A percentile compares a stretch with the other conserved stretches of the same genome.
phyloP scores from a whole-genome alignment of 2,797 vertebrate genomes.

The Pyrocephalus nanus region DNA sequence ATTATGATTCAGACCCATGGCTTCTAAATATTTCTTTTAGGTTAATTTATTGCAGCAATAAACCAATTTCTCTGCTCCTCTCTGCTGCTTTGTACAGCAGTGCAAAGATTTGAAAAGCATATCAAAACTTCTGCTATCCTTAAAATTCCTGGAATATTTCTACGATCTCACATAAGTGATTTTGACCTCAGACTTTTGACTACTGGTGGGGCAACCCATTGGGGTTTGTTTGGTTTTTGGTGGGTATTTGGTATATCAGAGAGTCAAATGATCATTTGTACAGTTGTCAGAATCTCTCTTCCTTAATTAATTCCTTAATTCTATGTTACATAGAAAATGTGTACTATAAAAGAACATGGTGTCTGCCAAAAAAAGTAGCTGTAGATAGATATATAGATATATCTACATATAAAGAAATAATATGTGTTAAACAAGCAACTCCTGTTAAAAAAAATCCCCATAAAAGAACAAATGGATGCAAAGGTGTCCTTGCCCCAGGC shows the following conservation, averaged over 20 bases:
- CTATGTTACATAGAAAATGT: neutral
- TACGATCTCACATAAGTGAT: neutral
- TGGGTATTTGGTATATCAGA: neutral
- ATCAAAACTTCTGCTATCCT: neutral
- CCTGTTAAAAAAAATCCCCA: neutral
- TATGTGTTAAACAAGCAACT: neutral
- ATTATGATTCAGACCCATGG: constrained; percentile 40
- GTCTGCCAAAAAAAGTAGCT: neutral
- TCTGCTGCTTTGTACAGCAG: neutral
- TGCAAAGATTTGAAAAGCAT: neutral
- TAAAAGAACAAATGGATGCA: neutral
- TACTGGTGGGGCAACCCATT: neutral
- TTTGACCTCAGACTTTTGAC: neutral
- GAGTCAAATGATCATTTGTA: neutral
- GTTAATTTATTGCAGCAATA: constrained; percentile 39
- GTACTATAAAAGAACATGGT: neutral
- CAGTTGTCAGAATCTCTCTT: neutral
- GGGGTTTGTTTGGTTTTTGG: neutral
- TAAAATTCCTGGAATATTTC: neutral
- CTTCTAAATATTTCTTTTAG: constrained; percentile 10
- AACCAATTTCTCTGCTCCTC: constrained; percentile 17
- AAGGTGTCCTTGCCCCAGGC: neutral
- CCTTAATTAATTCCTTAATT: neutral
- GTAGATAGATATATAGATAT: neutral
- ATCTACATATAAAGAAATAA: neutral